Evolutionary conservation across 2,888 invertebrate species (phyloP), one percentile per base, ranked within the genome.

Genomic region (Zaprionus obscuricornis): DNA sequence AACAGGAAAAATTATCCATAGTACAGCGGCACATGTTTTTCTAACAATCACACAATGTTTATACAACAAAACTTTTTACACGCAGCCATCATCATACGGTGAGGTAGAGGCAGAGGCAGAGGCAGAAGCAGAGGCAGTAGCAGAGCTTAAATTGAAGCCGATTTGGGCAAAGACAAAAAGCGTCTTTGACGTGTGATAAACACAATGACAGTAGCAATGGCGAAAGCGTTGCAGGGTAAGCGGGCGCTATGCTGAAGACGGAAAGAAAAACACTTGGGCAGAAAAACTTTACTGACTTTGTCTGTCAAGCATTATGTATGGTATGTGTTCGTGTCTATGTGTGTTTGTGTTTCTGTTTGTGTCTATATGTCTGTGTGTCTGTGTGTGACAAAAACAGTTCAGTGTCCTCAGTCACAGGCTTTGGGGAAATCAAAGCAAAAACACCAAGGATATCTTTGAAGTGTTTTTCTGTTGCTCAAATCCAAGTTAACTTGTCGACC

Each of bases 11-110:
- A n/a, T n/a, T n/a, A n/a, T n/a, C n/a, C n/a, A n/a, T n/a, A n/a
- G n/a, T n/a, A 59, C 56, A 34, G 29, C 68, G 78, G 78, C 78
- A 79, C 78, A 79, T 79, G 86, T 79, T 79, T 79, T 85, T 85
- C 84, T 79, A 75, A 79, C 78, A 85, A 79, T 79, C 78, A 79
- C 84, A 83, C 86, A 79, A 75, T 79, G 86, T 79, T 85, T 85
- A 79, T 75, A 85, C 79, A 85, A 83, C 73, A 75, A 79, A 79
- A 79, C 81, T 79, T 79, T 78, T 85, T 85, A 69, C 81, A 83
- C 43, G 59, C 68, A 50, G 40, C 20, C 37, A 24, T 34, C 27
- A 36, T 31, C 42, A 49, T 34, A n/a, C n/a, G n/a, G n/a, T n/a
- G n/a, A n/a, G 45, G 50, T 60, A 72, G 37, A 56, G 22, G 7